Percentiles rank a stretch among this genome's conserved stretches.
These are phyloP conservation scores for Blastobasis lacticolella DNA, from an alignment of 2,888 invertebrate species.

Conservation along the genomic window DNA sequence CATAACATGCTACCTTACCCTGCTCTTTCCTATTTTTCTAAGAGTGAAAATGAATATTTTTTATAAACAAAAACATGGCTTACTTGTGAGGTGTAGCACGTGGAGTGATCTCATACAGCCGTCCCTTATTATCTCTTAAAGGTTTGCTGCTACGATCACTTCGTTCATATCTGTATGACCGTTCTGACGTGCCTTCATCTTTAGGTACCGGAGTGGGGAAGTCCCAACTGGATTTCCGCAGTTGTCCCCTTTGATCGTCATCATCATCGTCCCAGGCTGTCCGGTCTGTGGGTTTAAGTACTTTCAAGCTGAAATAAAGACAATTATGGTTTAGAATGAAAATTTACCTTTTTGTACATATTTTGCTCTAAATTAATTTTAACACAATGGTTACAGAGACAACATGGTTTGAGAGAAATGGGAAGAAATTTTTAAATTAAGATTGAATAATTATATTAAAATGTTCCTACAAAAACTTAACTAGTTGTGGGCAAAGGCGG, in stretches of 20 bases:
- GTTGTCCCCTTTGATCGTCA: conserved; percentile 77
- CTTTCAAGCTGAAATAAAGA: conserved; percentile 49
- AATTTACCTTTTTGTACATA: no score
- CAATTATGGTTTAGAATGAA: no score
- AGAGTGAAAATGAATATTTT: no score
- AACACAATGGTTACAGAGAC: no score
- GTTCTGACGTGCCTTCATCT: conserved; percentile 41
- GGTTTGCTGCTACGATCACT: conserved; percentile 44
- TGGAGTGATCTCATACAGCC: conserved; percentile 79
- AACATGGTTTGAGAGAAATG: no score
- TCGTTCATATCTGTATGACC: conserved; percentile 37
- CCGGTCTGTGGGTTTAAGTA: conserved; percentile 74
- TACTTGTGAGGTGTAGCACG: conserved; percentile 90
- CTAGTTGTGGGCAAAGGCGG: no score
- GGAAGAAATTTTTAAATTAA: no score
- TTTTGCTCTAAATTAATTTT: no score
- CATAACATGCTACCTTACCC: no score
- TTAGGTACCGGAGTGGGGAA: conserved; percentile 86
- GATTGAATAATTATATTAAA: no score
- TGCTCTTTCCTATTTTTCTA: no score
- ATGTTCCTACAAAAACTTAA: no score
- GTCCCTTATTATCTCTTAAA: conserved; percentile 50
- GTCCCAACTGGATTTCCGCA: conserved; percentile 91
- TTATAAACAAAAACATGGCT: conserved; percentile 13
- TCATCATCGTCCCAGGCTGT: conserved; percentile 87